Evolutionary conservation across 2,113 vertebrate species (phyloP).

Genomic region (Onychostoma macrolepis): DNA sequence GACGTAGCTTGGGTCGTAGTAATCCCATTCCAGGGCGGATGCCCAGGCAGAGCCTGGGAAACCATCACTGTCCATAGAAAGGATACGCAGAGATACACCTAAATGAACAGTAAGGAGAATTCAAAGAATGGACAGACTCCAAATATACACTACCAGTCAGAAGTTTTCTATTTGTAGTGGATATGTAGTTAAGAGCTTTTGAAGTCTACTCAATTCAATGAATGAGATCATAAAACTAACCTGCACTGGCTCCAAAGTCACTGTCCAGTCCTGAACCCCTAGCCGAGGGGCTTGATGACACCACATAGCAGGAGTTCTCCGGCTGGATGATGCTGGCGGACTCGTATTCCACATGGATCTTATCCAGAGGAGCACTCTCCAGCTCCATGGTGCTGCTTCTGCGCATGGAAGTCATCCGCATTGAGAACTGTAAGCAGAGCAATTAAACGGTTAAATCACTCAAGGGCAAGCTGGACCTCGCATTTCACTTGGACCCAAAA

Average conservation of each 20-base stretch:
- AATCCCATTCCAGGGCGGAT: conserved; percentile 81
- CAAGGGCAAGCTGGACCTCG: background rate
- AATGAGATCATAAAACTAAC: conserved; percentile 59
- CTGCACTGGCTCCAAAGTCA: conserved; percentile 85
- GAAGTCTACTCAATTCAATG: background rate
- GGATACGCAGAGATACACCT: conserved; percentile 81
- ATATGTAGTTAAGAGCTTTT: background rate
- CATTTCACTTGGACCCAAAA: background rate
- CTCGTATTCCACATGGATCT: conserved; percentile 67
- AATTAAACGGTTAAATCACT: background rate
- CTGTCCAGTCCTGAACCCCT: conserved; percentile 80
- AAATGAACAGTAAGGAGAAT: conserved; percentile 34
- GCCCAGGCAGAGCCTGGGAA: conserved; percentile 66
- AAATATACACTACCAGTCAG: background rate
- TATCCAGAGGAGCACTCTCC: conserved; percentile 49
- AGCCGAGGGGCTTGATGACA: conserved; percentile 61
- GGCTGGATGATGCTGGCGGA: conserved; percentile 58
- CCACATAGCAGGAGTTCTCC: conserved; percentile 54
- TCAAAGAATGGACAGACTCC: background rate
- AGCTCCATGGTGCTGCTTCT: conserved; percentile 68
- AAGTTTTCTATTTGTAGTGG: background rate
- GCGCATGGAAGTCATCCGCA: conserved; percentile 43
- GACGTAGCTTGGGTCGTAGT: conserved; percentile 82
- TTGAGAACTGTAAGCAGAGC: background rate
- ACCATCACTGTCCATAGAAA: conserved; percentile 80